Conservation (phyloP, 2,113 vertebrate species). For the Psammodynastes pulverulentus region DNA sequence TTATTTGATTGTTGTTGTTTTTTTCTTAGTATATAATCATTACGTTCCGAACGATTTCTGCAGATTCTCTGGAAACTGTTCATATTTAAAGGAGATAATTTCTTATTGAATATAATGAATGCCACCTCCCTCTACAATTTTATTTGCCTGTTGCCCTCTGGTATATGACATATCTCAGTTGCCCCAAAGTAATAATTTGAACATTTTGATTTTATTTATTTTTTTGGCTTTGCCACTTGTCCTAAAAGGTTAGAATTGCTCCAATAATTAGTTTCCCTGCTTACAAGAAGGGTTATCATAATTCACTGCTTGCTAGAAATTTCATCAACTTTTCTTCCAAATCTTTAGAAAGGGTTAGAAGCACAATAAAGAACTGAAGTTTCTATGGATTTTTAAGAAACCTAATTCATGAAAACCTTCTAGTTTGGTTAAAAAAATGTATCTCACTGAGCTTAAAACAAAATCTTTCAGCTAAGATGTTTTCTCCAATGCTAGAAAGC, state of each 20-base stretch:
- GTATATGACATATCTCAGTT: neutral
- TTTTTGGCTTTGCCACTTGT: neutral
- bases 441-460: neutral
- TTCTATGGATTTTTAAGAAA: neutral
- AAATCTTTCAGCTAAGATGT: neutral
- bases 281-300: neutral
- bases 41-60: neutral
- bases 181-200: neutral
- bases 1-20: neutral
- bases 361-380: neutral
- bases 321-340: neutral
- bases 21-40: neutral
- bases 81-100: neutral
- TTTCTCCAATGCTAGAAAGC: neutral
- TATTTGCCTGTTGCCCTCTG: neutral
- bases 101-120: neutral
- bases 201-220: neutral
- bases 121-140: neutral
- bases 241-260: neutral
- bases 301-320: neutral
- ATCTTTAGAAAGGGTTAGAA: neutral
- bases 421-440: neutral
- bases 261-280: neutral
- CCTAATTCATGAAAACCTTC: neutral
- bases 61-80: neutral